Evolutionary conservation across 2,888 invertebrate genomes (phyloP), one percentile per base, ranked within the genome.

Genomic region (Melanophora roralis): DNA sequence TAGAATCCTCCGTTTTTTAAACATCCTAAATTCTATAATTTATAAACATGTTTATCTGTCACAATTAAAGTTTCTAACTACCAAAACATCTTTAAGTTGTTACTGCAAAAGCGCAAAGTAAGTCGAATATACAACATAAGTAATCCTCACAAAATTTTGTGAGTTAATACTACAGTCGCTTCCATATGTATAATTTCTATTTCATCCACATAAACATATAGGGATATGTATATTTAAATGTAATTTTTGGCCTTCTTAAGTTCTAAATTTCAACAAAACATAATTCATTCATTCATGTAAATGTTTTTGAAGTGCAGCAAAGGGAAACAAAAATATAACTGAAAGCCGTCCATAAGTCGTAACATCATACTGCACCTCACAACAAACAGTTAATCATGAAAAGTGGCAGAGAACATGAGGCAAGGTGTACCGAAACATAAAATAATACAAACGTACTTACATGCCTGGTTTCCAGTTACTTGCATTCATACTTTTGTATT

Each of bases 391-490:
- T 83, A 84, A 84, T 84, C 84, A 83, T 79, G 72, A 77, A 83
- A 81, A 82, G 82, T 82, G 82, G 82, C 84, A 82, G 81, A 78
- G 79, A 82, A 82, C 82, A 82, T 82, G 78, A 69, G 74, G 82
- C 78, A 81, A 74, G 72, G 81, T 82, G 81, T 81, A 81, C 64
- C 53, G 32, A 40, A 72, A 78, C 21, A 76, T 49, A 38, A 38
- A 40, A n/a, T 36, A 19, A 34, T 9, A 59, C 57, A 51, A 34
- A 59, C 49, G 19, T 59, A 59, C 47, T 65, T 49, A 51, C 60
- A 51, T 43, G 40, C 34, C n/a, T 60, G 32, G 34, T 14, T 60
- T 40, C 11, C 12, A 47, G 27, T 27, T 27, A 21, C 11, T 47
- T 16, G 9, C 16, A 45, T 12, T 4, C 14, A 14, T 47, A 57